A percentile compares a stretch with the other conserved stretches of the same genome.
These are phyloP conservation scores for Acleris emargana DNA, from an alignment of 2,888 invertebrate genomes.

Conservation along the genomic window DNA sequence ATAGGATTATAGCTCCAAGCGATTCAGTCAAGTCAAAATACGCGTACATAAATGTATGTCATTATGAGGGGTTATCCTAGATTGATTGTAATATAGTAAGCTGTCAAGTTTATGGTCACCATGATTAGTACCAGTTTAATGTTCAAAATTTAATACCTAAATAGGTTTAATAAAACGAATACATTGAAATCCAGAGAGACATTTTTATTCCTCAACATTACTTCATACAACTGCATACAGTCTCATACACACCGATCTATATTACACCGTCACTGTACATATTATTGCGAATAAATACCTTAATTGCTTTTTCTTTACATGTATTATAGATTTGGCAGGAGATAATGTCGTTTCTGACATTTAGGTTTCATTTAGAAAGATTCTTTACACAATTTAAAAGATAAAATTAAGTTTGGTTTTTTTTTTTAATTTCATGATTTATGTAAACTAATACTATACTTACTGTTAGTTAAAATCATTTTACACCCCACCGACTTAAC, in stretches of 20 bases:
- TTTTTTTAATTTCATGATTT: background rate
- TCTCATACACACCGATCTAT: conserved; percentile 67
- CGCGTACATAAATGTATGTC: too few relatives aligned
- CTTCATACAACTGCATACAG: conserved; percentile 65
- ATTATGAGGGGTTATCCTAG: too few relatives aligned
- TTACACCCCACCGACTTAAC: too few relatives aligned
- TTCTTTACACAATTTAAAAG: background rate
- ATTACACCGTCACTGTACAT: conserved; percentile 71
- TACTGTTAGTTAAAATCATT: too few relatives aligned
- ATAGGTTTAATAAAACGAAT: conserved; percentile 52
- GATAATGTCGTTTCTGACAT: conserved; percentile 27
- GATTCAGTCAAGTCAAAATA: too few relatives aligned
- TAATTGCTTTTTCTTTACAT: conserved; percentile 58
- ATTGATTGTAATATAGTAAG: too few relatives aligned
- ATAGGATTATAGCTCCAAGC: too few relatives aligned
- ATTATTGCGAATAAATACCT: conserved; percentile 77
- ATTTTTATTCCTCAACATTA: conserved; percentile 73
- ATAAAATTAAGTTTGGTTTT: background rate
- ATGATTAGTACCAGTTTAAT: too few relatives aligned
- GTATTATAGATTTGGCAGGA: conserved; percentile 51
- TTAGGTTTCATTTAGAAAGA: conserved; percentile 11
- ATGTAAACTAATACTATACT: too few relatives aligned
- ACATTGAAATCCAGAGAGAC: conserved; percentile 69
- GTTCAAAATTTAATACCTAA: background rate
- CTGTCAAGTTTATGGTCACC: too few relatives aligned